Evolutionary conservation across 2,797 vertebrate genomes (phyloP).

Genomic region (Myiothlypis coronata): DNA sequence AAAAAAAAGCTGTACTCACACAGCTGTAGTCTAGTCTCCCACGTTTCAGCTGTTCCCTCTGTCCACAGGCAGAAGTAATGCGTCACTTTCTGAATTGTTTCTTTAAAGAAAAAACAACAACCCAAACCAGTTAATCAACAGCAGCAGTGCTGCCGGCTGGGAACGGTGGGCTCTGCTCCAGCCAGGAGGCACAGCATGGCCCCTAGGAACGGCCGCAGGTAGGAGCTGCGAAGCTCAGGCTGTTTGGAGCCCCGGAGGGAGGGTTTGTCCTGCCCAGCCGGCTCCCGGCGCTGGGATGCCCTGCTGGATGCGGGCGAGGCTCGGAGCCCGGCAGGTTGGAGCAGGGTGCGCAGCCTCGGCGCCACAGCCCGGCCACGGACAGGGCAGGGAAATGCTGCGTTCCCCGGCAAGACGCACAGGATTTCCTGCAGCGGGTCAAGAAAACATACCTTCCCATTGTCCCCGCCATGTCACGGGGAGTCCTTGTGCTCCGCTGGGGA

Average conservation of each 20-base stretch:
- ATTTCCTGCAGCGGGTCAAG: conserved; percentile 77
- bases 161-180: not conserved
- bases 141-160: not conserved
- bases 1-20: conserved; percentile 48
- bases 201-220: not conserved
- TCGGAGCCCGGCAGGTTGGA: fast-evolving
- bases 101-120: not conserved
- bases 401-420: conserved; percentile 69
- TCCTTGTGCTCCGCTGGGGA: conserved; percentile 47
- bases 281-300: not conserved
- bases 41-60: conserved; percentile 70
- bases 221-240: not conserved
- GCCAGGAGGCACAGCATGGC: not conserved
- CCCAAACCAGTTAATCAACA: not conserved
- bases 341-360: not conserved
- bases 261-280: fast-evolving
- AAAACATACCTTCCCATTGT: conserved; percentile 76
- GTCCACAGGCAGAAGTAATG: conserved; percentile 66
- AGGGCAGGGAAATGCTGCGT: conserved; percentile 56
- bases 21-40: conserved; percentile 71
- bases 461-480: conserved; percentile 50
- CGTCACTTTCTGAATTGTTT: conserved; percentile 63
- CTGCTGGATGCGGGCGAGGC: not conserved
- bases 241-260: fast-evolving
- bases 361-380: not conserved